These are phyloP conservation scores for Clarias magur DNA, from an alignment of 2,113 vertebrate species.

Conservation along the genomic window DNA sequence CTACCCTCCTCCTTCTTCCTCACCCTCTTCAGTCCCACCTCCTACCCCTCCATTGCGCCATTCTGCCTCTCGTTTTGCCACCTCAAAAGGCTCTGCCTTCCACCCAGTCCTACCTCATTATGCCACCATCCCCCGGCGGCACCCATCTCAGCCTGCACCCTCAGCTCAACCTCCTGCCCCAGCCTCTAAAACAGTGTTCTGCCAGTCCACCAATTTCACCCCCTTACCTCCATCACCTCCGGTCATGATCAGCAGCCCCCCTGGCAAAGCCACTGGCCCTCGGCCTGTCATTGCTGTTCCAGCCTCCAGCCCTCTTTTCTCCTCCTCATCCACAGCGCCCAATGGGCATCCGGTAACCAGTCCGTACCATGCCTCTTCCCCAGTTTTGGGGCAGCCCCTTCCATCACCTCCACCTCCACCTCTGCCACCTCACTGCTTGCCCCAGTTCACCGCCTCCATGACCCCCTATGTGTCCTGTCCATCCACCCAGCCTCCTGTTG, in stretches of 20 bases:
- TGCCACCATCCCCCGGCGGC: constrained; percentile 86
- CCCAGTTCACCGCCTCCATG: constrained; percentile 73
- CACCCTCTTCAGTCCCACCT: constrained; percentile 80
- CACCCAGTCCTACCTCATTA: constrained; percentile 97
- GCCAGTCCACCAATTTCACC: constrained; percentile 84
- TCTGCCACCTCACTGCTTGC: constrained; percentile 66
- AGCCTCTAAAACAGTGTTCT: constrained; percentile 79
- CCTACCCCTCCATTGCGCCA: constrained; percentile 93
- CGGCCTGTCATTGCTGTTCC: constrained; percentile 86
- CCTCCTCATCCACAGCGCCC: constrained; percentile 78
- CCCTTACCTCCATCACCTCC: constrained; percentile 93
- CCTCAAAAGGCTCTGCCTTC: constrained; percentile 95
- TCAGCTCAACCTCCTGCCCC: constrained; percentile 65
- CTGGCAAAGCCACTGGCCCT: constrained; percentile 88
- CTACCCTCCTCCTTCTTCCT: constrained; percentile 71
- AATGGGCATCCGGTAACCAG: constrained; percentile 72
- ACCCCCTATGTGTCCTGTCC: constrained; percentile 75
- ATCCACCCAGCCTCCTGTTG: constrained; percentile 95
- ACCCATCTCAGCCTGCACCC: constrained; percentile 75
- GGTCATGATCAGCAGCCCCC: constrained; percentile 96
- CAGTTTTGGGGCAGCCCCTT: constrained; percentile 75
- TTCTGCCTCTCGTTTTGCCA: constrained; percentile 93
- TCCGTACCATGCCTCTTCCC: constrained; percentile 76
- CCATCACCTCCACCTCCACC: constrained; percentile 75
- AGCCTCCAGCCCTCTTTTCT: constrained; percentile 79